phyloP scores from a whole-genome alignment of 2,113 vertebrate species.

The Thomomys bottae region DNA sequence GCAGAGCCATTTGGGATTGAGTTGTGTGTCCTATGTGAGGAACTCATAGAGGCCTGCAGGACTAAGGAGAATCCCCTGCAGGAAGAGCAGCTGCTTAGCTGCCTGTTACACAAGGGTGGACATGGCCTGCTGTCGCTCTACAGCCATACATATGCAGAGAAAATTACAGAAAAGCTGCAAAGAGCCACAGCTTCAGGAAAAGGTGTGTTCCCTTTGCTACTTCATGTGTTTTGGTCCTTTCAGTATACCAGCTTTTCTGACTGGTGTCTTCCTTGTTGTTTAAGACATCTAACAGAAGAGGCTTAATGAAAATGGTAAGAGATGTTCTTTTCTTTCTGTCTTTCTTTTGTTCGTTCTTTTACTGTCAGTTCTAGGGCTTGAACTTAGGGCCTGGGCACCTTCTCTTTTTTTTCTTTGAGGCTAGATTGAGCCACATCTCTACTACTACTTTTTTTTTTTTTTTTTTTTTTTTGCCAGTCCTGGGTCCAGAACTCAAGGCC shows the following conservation, averaged over 20 bases:
- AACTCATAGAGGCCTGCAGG: conserved; percentile 88
- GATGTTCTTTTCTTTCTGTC: not conserved
- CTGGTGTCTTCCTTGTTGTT: not conserved
- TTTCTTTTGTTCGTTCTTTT: too few species aligned
- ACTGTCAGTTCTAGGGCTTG: too few species aligned
- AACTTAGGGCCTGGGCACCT: too few species aligned
- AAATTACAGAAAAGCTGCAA: conserved; percentile 86
- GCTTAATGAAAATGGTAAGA: not conserved
- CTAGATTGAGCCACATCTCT: too few species aligned
- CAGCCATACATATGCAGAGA: conserved; percentile 87
- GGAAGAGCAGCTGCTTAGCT: conserved; percentile 91
- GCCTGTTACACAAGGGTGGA: conserved; percentile 88
- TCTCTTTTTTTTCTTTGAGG: too few species aligned
- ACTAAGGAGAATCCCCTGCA: conserved; percentile 82
- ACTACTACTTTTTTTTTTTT: too few species aligned
- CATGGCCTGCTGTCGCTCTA: conserved; percentile 86
- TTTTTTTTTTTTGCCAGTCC: too few species aligned
- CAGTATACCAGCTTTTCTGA: not conserved
- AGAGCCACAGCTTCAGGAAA: conserved; percentile 80
- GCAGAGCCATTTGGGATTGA: conserved; percentile 80
- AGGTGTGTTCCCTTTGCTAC: conserved; percentile 84
- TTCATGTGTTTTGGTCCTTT: not conserved
- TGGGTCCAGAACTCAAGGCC: too few species aligned
- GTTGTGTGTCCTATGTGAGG: conserved; percentile 88
- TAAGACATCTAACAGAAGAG: not conserved